A percentile compares a stretch with the other conserved stretches of the same genome.
These are phyloP conservation scores for Theodoxus fluviatilis DNA, from an alignment of 2,888 invertebrate species.

Conservation along the genomic window DNA sequence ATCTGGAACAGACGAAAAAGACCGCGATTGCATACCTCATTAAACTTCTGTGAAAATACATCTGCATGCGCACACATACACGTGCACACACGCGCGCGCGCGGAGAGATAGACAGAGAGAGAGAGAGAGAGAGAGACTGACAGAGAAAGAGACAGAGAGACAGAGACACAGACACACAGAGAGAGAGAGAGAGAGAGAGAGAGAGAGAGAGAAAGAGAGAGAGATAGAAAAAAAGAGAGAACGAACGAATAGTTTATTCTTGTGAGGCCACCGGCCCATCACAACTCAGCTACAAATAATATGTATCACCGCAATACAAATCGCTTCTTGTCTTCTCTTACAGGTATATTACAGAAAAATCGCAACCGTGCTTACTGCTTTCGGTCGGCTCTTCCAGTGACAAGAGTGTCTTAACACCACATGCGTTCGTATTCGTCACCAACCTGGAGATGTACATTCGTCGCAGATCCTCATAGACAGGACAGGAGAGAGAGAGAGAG, in stretches of 20 bases:
- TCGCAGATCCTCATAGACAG: background rate
- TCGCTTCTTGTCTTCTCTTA: too few relatives aligned
- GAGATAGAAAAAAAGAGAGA: background rate
- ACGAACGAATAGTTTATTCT: background rate
- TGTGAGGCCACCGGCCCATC: background rate
- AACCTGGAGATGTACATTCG: too few relatives aligned
- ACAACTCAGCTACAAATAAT: background rate
- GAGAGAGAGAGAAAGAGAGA: background rate
- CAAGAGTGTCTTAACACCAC: background rate
- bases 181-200: background rate
- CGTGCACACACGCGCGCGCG: background rate
- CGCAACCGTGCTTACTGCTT: background rate
- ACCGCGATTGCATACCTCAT: too few relatives aligned
- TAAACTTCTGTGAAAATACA: background rate
- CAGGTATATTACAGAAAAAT: background rate
- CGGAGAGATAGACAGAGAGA: slow-evolving; percentile 1
- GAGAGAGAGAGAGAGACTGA: background rate
- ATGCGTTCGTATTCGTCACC: background rate
- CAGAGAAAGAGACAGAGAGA: background rate
- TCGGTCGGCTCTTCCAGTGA: background rate
- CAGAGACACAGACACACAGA: slow-evolving; percentile 8
- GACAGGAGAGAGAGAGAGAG: background rate
- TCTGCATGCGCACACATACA: background rate
- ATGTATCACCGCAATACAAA: too few relatives aligned
- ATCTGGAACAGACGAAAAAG: too few relatives aligned